Conservation (phyloP, 2,888 invertebrate genomes). For the Idaea aversata region DNA sequence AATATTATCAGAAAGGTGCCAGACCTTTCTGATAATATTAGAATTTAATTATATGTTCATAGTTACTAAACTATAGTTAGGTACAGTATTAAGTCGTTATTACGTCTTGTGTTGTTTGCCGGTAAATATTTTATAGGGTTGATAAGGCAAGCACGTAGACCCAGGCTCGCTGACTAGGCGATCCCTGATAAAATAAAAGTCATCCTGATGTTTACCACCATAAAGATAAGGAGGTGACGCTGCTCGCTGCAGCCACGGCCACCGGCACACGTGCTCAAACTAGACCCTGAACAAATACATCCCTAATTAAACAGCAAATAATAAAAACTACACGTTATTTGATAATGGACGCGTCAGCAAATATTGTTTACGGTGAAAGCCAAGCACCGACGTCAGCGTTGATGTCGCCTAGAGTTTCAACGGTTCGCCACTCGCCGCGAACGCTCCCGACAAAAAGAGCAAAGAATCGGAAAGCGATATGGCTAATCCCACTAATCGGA, state of each 20-base stretch:
- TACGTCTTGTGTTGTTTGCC: conserved; percentile 48
- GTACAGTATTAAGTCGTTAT: conserved; percentile 37
- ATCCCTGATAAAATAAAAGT: conserved; percentile 70
- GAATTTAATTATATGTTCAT: background rate
- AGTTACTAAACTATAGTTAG: background rate
- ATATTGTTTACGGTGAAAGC: conserved; percentile 34
- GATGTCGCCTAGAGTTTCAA: conserved; percentile 10
- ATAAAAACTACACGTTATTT: conserved; percentile 58
- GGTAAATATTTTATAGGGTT: conserved; percentile 65
- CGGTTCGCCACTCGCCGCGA: conserved; percentile 48
- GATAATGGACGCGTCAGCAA: conserved; percentile 52
- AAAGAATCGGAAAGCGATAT: conserved; percentile 78
- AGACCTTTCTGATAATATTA: background rate
- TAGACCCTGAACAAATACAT: conserved; percentile 59
- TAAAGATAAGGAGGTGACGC: conserved; percentile 70
- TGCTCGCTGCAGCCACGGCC: conserved; percentile 46
- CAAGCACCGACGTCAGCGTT: conserved; percentile 42
- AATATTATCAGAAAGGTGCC: too few relatives aligned
- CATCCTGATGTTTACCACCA: conserved; percentile 63
- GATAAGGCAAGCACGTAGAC: conserved; percentile 56
- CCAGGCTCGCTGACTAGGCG: conserved; percentile 61
- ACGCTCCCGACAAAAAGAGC: conserved; percentile 71
- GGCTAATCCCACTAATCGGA: conserved; percentile 80
- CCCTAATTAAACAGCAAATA: conserved; percentile 67
- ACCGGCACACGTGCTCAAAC: conserved; percentile 61